phyloP scores from a whole-genome alignment of 2,888 invertebrate genomes.

The Dimorphilus gyrociliatus region DNA sequence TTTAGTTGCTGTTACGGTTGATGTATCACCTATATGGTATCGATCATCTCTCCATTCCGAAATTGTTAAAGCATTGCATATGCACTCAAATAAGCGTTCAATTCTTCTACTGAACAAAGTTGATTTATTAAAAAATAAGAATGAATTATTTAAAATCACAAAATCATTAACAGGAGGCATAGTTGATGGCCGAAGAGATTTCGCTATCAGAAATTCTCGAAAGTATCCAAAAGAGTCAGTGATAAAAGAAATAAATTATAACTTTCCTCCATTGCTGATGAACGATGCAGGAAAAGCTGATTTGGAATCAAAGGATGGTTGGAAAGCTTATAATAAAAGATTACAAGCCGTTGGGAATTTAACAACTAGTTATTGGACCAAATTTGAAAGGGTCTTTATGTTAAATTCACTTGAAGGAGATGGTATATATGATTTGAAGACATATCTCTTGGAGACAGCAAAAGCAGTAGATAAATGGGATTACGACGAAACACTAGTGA shows the following conservation, averaged over 20 bases:
- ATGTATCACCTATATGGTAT: constrained; percentile 54
- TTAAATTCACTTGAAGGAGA: constrained; percentile 66
- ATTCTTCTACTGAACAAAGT: constrained; percentile 81
- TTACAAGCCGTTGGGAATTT: constrained; percentile 12
- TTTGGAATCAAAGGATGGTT: too few species aligned
- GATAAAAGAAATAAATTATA: too few species aligned
- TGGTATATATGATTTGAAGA: constrained; percentile 56
- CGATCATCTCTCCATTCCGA: constrained; percentile 52
- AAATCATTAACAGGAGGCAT: constrained; percentile 49
- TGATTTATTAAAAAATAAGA: constrained; percentile 48
- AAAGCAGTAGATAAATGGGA: constrained; percentile 45
- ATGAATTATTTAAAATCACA: constrained; percentile 55
- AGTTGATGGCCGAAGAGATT: constrained; percentile 25
- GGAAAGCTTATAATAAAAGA: constrained; percentile 10
- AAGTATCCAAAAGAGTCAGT: too few species aligned
- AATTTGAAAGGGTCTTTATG: constrained; percentile 75
- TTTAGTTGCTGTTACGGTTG: constrained; percentile 63
- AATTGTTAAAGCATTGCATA: constrained; percentile 51
- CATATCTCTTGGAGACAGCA: constrained; percentile 7
- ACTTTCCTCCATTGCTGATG: background rate
- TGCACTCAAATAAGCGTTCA: constrained; percentile 42
- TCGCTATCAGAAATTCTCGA: too few species aligned
- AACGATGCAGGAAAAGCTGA: background rate
- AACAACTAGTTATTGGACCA: constrained; percentile 46
- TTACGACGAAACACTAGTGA: constrained; percentile 50